A percentile compares a stretch with the other conserved stretches of the same genome.
These are phyloP conservation scores for Drosophila rubida DNA, from an alignment of 2,888 invertebrate species.

Conservation along the genomic window DNA sequence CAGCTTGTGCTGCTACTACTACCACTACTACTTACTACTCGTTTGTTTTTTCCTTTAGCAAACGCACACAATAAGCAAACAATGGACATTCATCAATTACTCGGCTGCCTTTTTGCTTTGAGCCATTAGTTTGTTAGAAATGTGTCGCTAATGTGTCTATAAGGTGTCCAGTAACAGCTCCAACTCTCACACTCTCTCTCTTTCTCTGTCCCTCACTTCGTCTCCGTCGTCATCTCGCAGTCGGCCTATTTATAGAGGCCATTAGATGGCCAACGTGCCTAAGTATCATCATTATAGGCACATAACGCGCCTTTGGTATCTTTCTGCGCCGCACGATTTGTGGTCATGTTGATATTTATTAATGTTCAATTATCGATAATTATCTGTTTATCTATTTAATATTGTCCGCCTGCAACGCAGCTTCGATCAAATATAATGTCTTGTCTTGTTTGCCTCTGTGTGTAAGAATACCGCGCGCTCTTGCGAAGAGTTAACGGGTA, in stretches of 20 bases:
- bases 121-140: constrained; percentile 29
- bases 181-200: constrained; percentile 10
- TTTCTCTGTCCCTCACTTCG: neutral
- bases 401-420: constrained; percentile 3
- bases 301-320: constrained; percentile 37
- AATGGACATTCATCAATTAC: constrained; percentile 62
- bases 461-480: neutral
- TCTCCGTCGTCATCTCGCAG: neutral
- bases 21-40: too few species aligned
- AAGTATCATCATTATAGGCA: constrained; percentile 58
- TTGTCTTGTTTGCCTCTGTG: constrained; percentile 3
- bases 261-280: constrained; percentile 44
- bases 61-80: constrained; percentile 30
- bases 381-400: constrained; percentile 56
- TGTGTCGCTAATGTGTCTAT: constrained; percentile 56
- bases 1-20: neutral
- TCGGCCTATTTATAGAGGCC: constrained; percentile 47
- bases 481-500: neutral
- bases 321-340: constrained; percentile 30
- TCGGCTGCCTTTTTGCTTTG: constrained; percentile 21
- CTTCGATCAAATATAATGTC: constrained; percentile 12
- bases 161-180: constrained; percentile 38
- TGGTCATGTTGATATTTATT: constrained; percentile 63
- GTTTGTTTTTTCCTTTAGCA: constrained; percentile 5
- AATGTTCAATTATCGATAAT: constrained; percentile 71